Base-by-base conservation (phyloP, 1,140 invertebrate species). In the Anastrepha ludens region DNA sequence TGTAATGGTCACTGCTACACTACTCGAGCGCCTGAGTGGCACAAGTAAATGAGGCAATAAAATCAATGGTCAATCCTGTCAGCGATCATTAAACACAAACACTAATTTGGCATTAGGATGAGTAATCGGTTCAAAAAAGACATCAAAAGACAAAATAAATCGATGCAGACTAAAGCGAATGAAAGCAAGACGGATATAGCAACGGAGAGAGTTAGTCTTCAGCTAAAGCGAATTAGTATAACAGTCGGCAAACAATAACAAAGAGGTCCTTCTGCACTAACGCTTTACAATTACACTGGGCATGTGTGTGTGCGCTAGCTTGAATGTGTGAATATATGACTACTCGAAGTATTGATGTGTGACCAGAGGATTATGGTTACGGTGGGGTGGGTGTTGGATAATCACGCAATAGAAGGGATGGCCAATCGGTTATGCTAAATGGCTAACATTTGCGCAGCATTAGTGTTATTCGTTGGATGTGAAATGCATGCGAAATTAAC, bases 31-130 rank as follows among this genome's bases (percentile, higher is more conserved):
- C 15, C 29, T 20, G 44, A 47, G 59, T 62, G n/a, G 59, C 11
- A 58, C 39, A 88, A 88, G 41, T 55, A 86, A 86, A 86, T 65
- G 87, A 86, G 62, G 88, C 88, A 89, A 89, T 89, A 90, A 90
- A 90, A 90, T 90, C 90, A 90, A 90, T 90, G 88, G 89, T 86
- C 59, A 87, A 85, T 88, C 29, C 87, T 86, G 88, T 89, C 88
- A 88, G 74, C 87, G 88, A 89, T 90, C 89, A 90, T 90, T 90
- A 88, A 89, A 88, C 88, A 89, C 81, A 90, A 81, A 88, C 60
- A 85, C 58, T 20, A 85, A 74, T 70, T 86, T 67, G 59, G 55
- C 39, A 20, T 55, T 20, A 87, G 67, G n/a, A 87, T 50, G 29
- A 59, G 29, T 60, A 70, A 59, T 74, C 29, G 47, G 3, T 60